These are phyloP conservation scores for Blastobasis adustella DNA, from an alignment of 2,888 invertebrate genomes.

Conservation along the genomic window DNA sequence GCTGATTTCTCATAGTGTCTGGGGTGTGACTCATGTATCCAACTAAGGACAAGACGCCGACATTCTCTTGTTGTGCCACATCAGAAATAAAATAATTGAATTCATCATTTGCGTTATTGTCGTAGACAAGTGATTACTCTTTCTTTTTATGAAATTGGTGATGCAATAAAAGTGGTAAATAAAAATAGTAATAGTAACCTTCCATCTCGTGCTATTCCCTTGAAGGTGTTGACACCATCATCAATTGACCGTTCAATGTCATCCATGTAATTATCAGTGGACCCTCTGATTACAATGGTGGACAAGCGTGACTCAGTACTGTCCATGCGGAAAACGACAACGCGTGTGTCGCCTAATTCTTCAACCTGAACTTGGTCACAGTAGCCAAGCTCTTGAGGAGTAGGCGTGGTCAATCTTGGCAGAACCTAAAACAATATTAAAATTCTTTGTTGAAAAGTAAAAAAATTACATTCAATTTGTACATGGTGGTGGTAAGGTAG, in stretches of 20 bases:
- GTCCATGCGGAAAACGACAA: slow-evolving; percentile 94
- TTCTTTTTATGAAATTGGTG: no score
- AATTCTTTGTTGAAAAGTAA: no score
- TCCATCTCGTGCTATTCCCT: slow-evolving; percentile 87
- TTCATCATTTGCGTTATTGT: no score
- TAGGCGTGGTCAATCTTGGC: slow-evolving; percentile 83
- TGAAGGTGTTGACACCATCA: slow-evolving; percentile 99
- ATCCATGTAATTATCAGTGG: slow-evolving; percentile 99
- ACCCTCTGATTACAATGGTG: slow-evolving; percentile 95
- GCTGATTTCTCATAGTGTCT: no score
- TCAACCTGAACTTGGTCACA: slow-evolving; percentile 92
- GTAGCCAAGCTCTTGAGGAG: slow-evolving; percentile 91
- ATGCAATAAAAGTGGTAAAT: no score
- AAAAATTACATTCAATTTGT: no score
- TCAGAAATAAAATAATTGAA: no score
- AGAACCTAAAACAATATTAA: slow-evolving; percentile 52
- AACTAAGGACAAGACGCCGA: no score
- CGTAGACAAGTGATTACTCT: no score
- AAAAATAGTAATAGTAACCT: slow-evolving; percentile 34
- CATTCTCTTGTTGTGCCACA: no score
- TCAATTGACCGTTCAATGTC: slow-evolving; percentile 98
- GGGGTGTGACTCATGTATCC: no score
- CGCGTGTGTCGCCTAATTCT: slow-evolving; percentile 95
- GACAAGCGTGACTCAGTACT: slow-evolving; percentile 90
- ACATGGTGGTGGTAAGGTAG: no score